Evolutionary conservation across 1,140 invertebrate species (phyloP).

Genomic region (Diachasmimorpha longicaudata): DNA sequence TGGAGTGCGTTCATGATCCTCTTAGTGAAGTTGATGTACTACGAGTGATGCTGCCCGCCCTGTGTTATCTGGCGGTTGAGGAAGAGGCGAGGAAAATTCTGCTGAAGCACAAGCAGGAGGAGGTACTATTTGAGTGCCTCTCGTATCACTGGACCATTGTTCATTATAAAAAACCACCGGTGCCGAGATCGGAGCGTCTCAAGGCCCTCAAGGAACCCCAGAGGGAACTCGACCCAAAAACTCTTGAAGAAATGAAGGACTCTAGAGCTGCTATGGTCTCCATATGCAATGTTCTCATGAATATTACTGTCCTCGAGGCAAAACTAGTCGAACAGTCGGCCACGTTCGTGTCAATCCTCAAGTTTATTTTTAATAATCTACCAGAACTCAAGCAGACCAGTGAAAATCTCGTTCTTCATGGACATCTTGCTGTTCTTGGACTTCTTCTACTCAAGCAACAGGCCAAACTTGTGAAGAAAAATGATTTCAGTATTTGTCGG

Average conservation of each 20-base stretch:
- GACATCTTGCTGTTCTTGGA: slow-evolving; percentile 83
- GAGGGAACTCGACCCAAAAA: slow-evolving; percentile 73
- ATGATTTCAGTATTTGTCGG: slow-evolving; percentile 84
- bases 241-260: slow-evolving; percentile 82
- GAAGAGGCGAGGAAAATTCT: slow-evolving; percentile 84
- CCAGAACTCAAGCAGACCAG: slow-evolving; percentile 82
- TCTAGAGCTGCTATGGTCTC: slow-evolving; percentile 83
- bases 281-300: slow-evolving; percentile 91
- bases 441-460: slow-evolving; percentile 84
- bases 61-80: slow-evolving; percentile 90
- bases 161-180: slow-evolving; percentile 81
- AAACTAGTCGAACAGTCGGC: slow-evolving; percentile 79
- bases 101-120: slow-evolving; percentile 78
- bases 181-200: slow-evolving; percentile 77
- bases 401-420: slow-evolving; percentile 83
- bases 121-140: slow-evolving; percentile 79
- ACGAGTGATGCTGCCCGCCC: slow-evolving; percentile 80
- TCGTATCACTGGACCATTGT: slow-evolving; percentile 86
- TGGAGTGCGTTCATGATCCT: slow-evolving; percentile 64
- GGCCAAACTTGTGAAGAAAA: slow-evolving; percentile 79
- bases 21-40: slow-evolving; percentile 75
- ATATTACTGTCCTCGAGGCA: slow-evolving; percentile 85
- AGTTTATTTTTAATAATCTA: slow-evolving; percentile 87
- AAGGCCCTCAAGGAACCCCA: slow-evolving; percentile 76
- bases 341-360: slow-evolving; percentile 79